A percentile compares a stretch with the other conserved stretches of the same genome.
Conservation (phyloP, 2,797 vertebrate genomes). For the Rhyacichthys aspro region DNA sequence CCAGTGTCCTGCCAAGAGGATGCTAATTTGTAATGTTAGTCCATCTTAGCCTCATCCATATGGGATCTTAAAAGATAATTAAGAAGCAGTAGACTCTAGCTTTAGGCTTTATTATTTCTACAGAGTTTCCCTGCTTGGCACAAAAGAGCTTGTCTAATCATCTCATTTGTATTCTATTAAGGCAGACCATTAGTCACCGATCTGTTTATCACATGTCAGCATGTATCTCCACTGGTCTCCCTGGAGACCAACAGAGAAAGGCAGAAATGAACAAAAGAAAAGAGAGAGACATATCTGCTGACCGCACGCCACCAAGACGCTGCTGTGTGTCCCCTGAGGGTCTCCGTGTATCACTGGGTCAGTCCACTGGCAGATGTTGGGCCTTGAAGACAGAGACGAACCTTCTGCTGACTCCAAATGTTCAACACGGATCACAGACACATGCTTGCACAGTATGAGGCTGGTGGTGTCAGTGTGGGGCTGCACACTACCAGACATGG, state of each 20-base stretch:
- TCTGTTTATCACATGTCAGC: conserved; percentile 65
- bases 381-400: conserved; percentile 51
- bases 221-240: conserved; percentile 44
- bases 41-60: background rate
- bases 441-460: conserved; percentile 58
- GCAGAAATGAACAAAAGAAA: conserved; percentile 34
- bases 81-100: conserved; percentile 24
- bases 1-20: background rate
- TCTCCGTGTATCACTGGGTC: conserved; percentile 48
- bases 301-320: conserved; percentile 44
- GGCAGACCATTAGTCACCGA: conserved; percentile 57
- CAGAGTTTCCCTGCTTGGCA: conserved; percentile 29
- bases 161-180: conserved; percentile 64
- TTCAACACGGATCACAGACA: conserved; percentile 43
- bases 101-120: conserved; percentile 25
- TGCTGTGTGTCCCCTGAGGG: conserved; percentile 40
- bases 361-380: conserved; percentile 58
- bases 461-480: conserved; percentile 38
- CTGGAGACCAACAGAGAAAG: conserved; percentile 42
- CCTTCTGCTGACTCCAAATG: conserved; percentile 39
- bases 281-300: conserved; percentile 39
- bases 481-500: conserved; percentile 14
- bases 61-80: conserved; percentile 20
- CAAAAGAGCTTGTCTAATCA: conserved; percentile 46
- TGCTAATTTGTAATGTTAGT: background rate